Evolutionary conservation across 2,797 vertebrate species (phyloP).

Genomic region (Tauraco hartlaubi): DNA sequence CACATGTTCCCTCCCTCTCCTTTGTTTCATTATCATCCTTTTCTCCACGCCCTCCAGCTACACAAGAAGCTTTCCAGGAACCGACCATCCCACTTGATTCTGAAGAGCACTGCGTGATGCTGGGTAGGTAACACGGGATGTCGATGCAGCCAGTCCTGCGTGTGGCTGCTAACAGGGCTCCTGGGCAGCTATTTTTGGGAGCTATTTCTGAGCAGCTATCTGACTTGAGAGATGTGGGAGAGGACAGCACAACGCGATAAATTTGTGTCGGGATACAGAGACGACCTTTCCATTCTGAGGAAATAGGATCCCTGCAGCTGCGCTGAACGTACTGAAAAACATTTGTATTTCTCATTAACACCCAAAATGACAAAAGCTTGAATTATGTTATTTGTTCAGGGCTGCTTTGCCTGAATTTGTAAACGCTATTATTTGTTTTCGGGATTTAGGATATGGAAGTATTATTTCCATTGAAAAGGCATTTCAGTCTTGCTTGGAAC

Average conservation of each 20-base stretch:
- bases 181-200: not conserved
- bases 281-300: not conserved
- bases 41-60: not conserved
- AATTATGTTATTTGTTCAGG: conserved; percentile 13
- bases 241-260: not conserved
- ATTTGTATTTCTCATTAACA: conserved; percentile 47
- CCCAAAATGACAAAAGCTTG: conserved; percentile 35
- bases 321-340: not conserved
- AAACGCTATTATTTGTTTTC: conserved; percentile 32
- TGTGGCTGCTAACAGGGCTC: not conserved
- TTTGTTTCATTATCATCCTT: conserved; percentile 3
- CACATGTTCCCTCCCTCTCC: not conserved
- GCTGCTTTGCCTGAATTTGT: not conserved
- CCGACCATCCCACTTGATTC: not conserved
- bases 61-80: not conserved
- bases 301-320: conserved; percentile 9
- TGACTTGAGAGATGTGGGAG: not conserved
- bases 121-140: not conserved
- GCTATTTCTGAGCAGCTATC: not conserved
- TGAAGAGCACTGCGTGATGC: not conserved
- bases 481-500: conserved; percentile 19
- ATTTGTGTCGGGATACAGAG: not conserved
- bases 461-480: conserved; percentile 28
- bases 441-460: not conserved
- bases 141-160: not conserved